A percentile compares a stretch with the other conserved stretches of the same genome.
These are phyloP conservation scores for Galleria mellonella DNA, from an alignment of 1,140 invertebrate species.

Conservation along the genomic window DNA sequence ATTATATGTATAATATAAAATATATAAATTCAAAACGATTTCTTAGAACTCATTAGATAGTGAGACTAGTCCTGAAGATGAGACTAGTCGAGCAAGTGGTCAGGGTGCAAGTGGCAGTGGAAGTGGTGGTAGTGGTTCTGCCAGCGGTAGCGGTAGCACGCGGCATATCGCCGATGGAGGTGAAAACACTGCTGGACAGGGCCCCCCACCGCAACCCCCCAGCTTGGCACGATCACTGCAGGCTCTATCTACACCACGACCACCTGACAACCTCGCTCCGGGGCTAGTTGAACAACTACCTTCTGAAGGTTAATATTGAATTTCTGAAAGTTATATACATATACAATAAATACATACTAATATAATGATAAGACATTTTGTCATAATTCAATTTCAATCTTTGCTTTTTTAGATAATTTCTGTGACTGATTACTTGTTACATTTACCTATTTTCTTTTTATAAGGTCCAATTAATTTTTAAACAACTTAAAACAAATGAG, in stretches of 20 bases:
- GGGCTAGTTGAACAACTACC: conserved; percentile 59
- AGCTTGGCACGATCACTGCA: conserved; percentile 46
- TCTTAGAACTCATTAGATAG: conserved; percentile 57
- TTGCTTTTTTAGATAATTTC: too few relatives aligned
- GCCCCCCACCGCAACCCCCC: conserved; percentile 40
- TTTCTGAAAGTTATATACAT: not conserved
- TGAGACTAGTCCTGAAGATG: conserved; percentile 50
- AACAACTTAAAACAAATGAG: too few relatives aligned
- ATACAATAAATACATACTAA: too few relatives aligned
- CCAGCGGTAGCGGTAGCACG: conserved; percentile 39
- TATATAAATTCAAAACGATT: too few relatives aligned
- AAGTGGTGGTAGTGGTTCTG: conserved; percentile 48
- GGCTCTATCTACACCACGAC: conserved; percentile 49
- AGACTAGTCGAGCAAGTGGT: conserved; percentile 61
- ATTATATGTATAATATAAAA: too few relatives aligned
- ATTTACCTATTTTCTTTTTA: conserved; percentile 1
- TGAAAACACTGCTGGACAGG: conserved; percentile 20
- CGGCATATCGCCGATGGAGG: conserved; percentile 9
- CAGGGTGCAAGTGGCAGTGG: too few relatives aligned
- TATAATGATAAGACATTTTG: too few relatives aligned
- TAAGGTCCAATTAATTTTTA: too few relatives aligned
- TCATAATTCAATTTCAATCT: too few relatives aligned
- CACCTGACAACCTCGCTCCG: conserved; percentile 53
- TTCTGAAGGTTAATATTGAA: conserved; percentile 45
- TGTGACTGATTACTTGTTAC: not conserved